Evolutionary conservation across 2,797 vertebrate species (phyloP), one percentile per base, ranked within the genome.

Genomic region (Micropoecilia bifurca): DNA sequence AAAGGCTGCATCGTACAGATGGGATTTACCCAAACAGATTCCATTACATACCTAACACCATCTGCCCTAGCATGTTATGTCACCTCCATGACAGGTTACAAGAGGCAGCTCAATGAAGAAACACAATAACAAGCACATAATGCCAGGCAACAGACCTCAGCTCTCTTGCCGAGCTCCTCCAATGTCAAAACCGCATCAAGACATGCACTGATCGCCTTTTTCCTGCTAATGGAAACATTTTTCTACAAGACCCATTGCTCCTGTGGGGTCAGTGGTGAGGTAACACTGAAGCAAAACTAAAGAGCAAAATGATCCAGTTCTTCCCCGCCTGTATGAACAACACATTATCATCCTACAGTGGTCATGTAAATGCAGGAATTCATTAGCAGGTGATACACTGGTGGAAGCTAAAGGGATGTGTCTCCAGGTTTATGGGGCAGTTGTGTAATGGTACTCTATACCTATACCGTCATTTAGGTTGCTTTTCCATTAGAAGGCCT

Each of bases 61-160:
- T 88, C 91, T 94, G 92, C 87, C 85, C 82, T 75, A 18, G 80
- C 80, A 50, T 90, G 90, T 90, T 91, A 77, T 91, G 91, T 92
- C 90, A 91, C 77, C 86, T 81, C 73, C 53, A n/a, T 92, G 91
- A 94, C 90, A 92, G 92, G 85, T 87, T 91, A 94, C 92, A 93
- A 88, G 87, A 80, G 74, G 75, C 83, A 81, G 78, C 87, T 83
- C 75, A 25, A 83, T 84, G 80, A 89, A 90, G 68, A 91, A 91
- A 92, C 87, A 89, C 78, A 90, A 86, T 88, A 92, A 94, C 93
- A 92, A 92, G 85, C 25, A 0, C 77, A 73, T 53, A 80, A 83
- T 61, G 68, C 79, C 90, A 83, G 85, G 80, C 89, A 89, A 85
- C 87, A 89, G 83, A 88, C 87, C 86, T 75, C 82, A 3, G 74